Base-by-base conservation (phyloP, 35 echinoderm and acorn worm species). In the Lytechinus pictus region DNA sequence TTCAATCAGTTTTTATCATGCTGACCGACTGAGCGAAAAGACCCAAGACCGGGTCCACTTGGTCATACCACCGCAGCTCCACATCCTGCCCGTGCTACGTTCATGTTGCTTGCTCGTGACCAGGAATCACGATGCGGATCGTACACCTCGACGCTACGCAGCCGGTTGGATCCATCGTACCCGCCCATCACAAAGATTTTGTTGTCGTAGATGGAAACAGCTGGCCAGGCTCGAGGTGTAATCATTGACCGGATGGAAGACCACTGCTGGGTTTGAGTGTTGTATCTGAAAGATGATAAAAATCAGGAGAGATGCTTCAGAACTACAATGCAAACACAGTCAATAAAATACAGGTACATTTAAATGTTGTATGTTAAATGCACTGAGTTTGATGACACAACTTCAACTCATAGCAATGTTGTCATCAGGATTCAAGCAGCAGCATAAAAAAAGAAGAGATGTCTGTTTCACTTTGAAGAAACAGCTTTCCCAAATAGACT, bases 241-340 rank as follows among this genome's bases (percentile, higher is more conserved):
- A 98, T 96, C 95, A 99, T 96, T 52, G 98, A 97, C 11, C 94
- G 95, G 9, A 99, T 99, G 60, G 98, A 96, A 91, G 97, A 97
- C 98, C 98, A 99, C 86, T 99, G 98, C 52, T 99, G 98, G n/a
- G 98, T 99, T 96, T 99, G 98, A 55, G 97, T 99, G 86, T 99
- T 99, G 95, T 97, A 99, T 91, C 98, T 99, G 96, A 29, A 33
- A 90, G 44, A 6, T 1, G 27, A 10, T 28, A 24, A 16, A 88
- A 88, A 88, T 28, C 44, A 51, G 10, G 24, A 88, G 19, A 90
- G 13, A 29, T 28, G n/a, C 13, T 44, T 90, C 52, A 90, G 21
- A 79, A 24, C 66, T 7, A 58, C 56, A 58, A 58, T 58, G 56
- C 9, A 58, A 79, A 79, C 66, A 79, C 19, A 79, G 66, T 44